Evolutionary conservation across 2,113 vertebrate genomes (phyloP), one percentile per base, ranked within the genome.

Genomic region (Phycodurus eques): DNA sequence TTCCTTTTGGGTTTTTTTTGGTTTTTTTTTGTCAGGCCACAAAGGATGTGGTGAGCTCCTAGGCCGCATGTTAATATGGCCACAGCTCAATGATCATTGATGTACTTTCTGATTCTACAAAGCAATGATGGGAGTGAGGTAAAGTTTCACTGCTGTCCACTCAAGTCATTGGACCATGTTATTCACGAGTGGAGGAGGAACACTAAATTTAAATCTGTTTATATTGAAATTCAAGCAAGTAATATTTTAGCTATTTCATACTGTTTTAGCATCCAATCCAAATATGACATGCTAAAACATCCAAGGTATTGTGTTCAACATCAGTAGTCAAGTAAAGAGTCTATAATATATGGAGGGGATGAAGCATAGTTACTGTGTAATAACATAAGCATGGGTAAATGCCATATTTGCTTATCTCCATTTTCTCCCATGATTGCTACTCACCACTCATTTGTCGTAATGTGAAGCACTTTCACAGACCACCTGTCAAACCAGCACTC

Each of bases 51-150:
- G 63, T 22, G 35, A 81, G 77, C 79, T 87, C 71, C 79, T 81
- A 83, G 87, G 81, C 82, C 59, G 4, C 85, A 88, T 85, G 80
- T 87, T 89, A 84, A 86, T 83, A 85, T 72, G 68, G 85, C 88
- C 89, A 79, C 90, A 90, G 84, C 86, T 90, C 89, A 87, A 91
- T 90, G 80, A 83, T 77, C 87, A 80, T 77, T 87, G 85, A 86
- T 85, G 81, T 53, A 84, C 64, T 53, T 83, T 75, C 71, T 77
- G 74, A 73, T 67, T 85, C 82, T 72, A 85, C 47, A 59, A 67
- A 35, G 12, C 70, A 70, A 68, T 68, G 72, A 85, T 79, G 76
- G 61, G 75, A 64, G 42, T 31, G 70, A 42, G 39, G 27, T 35
- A 44, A 20, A 51, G 54, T 54, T 56, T 82, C 27, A 42, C 39